phyloP scores from a whole-genome alignment of 2,888 invertebrate genomes.

The Stictocephala bisonia region DNA sequence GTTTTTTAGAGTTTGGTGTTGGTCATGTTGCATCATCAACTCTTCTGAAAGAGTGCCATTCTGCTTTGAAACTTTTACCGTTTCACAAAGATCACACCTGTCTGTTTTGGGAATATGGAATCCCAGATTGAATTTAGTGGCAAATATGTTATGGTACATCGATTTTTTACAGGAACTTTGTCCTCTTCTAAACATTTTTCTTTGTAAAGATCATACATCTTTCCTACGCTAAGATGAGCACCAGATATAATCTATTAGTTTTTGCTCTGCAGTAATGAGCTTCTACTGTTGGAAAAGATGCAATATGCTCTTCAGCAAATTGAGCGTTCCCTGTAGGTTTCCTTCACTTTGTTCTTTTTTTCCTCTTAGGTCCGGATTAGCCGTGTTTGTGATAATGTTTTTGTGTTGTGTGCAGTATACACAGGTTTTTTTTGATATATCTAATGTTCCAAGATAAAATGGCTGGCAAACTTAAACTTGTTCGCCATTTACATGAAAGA shows the following conservation, averaged over 20 bases:
- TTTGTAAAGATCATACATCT: conserved; percentile 11
- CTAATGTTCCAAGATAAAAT: conserved; percentile 1
- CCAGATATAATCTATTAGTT: no score
- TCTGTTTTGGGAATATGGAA: conserved; percentile 39
- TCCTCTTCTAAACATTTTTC: conserved; percentile 26
- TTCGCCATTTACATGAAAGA: background rate
- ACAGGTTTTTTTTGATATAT: no score
- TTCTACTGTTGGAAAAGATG: background rate
- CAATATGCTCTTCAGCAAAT: background rate
- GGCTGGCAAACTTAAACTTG: background rate
- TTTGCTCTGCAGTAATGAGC: background rate
- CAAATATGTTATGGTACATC: conserved; percentile 26
- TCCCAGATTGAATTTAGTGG: conserved; percentile 35
- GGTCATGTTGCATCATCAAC: conserved; percentile 2
- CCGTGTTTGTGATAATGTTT: conserved; percentile 3
- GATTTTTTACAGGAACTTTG: conserved; percentile 15
- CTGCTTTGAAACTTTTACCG: conserved; percentile 10
- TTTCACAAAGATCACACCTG: conserved; percentile 40
- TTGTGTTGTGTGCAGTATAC: background rate
- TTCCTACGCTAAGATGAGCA: background rate
- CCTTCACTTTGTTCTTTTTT: background rate
- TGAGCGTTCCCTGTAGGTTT: background rate
- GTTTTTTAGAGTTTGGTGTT: conserved; percentile 30
- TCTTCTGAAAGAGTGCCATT: conserved; percentile 17
- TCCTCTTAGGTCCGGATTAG: conserved; percentile 5